A percentile compares a stretch with the other conserved stretches of the same genome.
phyloP scores from a whole-genome alignment of 2,888 invertebrate genomes.

The Aplocera efformata region DNA sequence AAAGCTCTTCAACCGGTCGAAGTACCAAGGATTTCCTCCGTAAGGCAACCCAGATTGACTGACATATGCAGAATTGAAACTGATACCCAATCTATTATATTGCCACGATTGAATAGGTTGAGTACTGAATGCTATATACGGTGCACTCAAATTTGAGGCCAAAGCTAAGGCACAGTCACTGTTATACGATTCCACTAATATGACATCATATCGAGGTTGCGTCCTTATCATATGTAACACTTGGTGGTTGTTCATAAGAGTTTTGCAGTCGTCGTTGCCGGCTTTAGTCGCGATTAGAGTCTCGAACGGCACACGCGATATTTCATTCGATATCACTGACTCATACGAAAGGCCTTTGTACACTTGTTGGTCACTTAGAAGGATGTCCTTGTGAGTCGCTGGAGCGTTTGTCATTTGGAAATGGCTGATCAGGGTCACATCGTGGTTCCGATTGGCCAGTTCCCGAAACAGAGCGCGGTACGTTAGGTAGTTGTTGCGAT shows the following conservation, averaged over 20 bases:
- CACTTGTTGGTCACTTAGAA: conserved; percentile 63
- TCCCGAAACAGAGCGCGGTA: conserved; percentile 73
- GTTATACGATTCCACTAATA: conserved; percentile 87
- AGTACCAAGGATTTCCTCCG: conserved; percentile 70
- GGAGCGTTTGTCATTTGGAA: conserved; percentile 69
- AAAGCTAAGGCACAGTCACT: conserved; percentile 86
- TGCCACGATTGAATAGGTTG: conserved; percentile 79
- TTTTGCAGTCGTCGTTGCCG: conserved; percentile 74
- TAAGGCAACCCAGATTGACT: conserved; percentile 64
- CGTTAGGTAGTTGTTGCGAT: conserved; percentile 74
- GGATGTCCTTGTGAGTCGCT: conserved; percentile 77
- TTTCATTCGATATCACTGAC: conserved; percentile 70
- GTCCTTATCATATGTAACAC: conserved; percentile 74
- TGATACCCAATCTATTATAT: conserved; percentile 68
- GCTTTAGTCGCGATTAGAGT: conserved; percentile 70
- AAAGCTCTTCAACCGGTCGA: conserved; percentile 65
- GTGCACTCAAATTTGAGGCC: conserved; percentile 83
- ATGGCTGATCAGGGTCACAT: conserved; percentile 77
- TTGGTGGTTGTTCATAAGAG: conserved; percentile 72
- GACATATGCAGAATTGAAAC: conserved; percentile 76
- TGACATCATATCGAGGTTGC: conserved; percentile 82
- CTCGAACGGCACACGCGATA: conserved; percentile 71
- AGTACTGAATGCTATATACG: conserved; percentile 81
- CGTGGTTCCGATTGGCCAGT: conserved; percentile 72
- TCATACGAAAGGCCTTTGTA: conserved; percentile 69